Evolutionary conservation across 2,113 vertebrate genomes (phyloP), one percentile per base, ranked within the genome.

Genomic region (Nothocercus nigrocapillus): DNA sequence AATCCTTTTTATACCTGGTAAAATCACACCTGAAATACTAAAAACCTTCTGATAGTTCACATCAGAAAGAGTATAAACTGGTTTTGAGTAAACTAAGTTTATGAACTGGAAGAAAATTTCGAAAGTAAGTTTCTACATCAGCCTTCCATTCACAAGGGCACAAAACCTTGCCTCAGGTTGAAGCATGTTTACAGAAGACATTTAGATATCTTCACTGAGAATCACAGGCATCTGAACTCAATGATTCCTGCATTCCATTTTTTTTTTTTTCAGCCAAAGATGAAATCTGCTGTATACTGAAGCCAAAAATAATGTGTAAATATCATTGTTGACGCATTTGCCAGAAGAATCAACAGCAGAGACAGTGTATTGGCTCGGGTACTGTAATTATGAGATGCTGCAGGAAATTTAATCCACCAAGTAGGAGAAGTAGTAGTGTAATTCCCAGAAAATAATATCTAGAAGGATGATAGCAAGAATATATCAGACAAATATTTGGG

Each of bases 341-440:
- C 92, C 54, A 47, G 70, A 84, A 76, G 62, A 76, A 84, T 68
- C 47, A 75, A 36, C 88, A 93, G 53, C 61, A 90, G 62, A 73
- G 34, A 90, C 73, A 34, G 66, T 92, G 74, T 86, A 0, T 72
- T 95, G 83, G 73, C 69, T 90, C 70, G 42, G 70, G 76, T 64
- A 66, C 85, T 81, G 13, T 94, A 90, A 93, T 92, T 96, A 87
- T 64, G 67, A 94, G 97, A 85, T 81, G n/a, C 51, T 94, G 34
- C 84, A 49, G 24, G 84, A 89, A 89, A 89, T 92, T 73, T 95
- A 85, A 93, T 96, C 86, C 79, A 61, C 19, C 38, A 16, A 74
- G 14, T 74, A 76, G 89, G 61, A 61, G 72, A 89, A 90, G 34
- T 74, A 78, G 67, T 70, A 56, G 72, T 58, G 21, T 68, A 90